phyloP scores from a whole-genome alignment of 2,888 invertebrate species.

The Caenorhabditis panamensis region DNA sequence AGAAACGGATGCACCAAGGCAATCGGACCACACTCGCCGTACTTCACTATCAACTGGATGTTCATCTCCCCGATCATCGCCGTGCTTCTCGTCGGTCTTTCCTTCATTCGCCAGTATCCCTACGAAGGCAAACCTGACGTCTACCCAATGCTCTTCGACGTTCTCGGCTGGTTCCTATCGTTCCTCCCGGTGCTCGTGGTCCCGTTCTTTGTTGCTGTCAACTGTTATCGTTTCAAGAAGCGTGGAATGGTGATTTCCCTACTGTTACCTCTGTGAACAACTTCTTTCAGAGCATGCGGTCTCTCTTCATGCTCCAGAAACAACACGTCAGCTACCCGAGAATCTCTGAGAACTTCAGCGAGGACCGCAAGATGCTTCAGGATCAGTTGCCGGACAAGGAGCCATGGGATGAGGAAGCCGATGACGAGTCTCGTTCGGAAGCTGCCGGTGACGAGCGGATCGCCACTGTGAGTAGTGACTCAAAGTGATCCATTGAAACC shows the following conservation, averaged over 20 bases:
- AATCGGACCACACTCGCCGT: constrained; percentile 30
- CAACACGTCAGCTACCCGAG: constrained; percentile 12
- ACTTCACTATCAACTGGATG: constrained; percentile 44
- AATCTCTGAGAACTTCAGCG: neutral
- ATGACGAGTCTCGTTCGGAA: neutral
- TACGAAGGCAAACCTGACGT: constrained; percentile 14
- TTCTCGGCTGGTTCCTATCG: constrained; percentile 45
- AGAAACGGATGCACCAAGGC: constrained; percentile 9
- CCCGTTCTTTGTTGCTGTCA: constrained; percentile 21
- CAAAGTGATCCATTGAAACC: too few species aligned
- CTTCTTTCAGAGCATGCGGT: neutral
- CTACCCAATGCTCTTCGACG: constrained; percentile 49
- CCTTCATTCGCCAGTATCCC: constrained; percentile 34
- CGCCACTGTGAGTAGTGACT: too few species aligned
- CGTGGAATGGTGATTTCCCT: neutral
- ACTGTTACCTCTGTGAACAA: neutral
- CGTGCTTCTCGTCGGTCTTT: constrained; percentile 30
- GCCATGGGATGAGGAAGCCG: constrained; percentile 6
- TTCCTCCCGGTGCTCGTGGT: constrained; percentile 35
- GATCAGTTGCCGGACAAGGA: neutral
- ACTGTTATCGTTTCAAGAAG: constrained; percentile 10
- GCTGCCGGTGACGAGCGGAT: too few species aligned
- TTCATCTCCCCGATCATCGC: constrained; percentile 41
- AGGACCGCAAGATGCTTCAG: neutral
- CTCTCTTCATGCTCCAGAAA: constrained; percentile 23